Evolutionary conservation across 2,797 vertebrate genomes (phyloP).

Genomic region (Spatula clypeata): DNA sequence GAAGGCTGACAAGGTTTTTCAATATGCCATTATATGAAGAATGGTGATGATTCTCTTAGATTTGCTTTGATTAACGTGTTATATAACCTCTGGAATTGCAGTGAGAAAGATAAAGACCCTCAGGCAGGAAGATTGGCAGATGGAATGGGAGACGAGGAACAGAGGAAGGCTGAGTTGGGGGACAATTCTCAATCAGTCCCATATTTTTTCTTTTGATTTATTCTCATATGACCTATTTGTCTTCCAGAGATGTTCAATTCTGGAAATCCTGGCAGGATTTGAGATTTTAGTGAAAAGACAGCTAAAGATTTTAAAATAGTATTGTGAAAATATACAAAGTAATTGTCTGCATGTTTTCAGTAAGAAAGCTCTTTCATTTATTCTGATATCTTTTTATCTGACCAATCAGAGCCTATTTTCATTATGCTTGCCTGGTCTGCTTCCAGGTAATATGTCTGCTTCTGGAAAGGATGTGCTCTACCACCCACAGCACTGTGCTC

Average conservation of each 20-base stretch:
- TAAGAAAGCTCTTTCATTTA: background rate
- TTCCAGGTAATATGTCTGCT: background rate
- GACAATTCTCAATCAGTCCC: background rate
- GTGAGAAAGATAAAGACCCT: background rate
- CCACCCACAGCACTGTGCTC: background rate
- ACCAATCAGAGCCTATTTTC: background rate
- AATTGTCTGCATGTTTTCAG: background rate
- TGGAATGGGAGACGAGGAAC: background rate
- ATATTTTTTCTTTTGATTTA: background rate
- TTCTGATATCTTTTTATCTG: background rate
- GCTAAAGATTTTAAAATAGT: background rate
- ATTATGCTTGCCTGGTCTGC: background rate
- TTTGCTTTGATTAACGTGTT: background rate
- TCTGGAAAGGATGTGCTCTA: background rate
- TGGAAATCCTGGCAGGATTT: no score
- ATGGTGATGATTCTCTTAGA: background rate
- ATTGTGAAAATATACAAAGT: background rate
- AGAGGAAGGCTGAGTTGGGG: background rate
- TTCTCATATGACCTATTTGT: background rate
- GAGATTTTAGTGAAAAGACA: background rate
- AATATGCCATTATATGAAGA: background rate
- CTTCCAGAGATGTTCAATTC: background rate
- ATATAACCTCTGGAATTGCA: background rate
- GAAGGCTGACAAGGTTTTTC: background rate
- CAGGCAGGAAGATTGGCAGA: fast-evolving